Base-by-base conservation (phyloP, 1,140 invertebrate genomes). In the Mesaphorura yosii region DNA sequence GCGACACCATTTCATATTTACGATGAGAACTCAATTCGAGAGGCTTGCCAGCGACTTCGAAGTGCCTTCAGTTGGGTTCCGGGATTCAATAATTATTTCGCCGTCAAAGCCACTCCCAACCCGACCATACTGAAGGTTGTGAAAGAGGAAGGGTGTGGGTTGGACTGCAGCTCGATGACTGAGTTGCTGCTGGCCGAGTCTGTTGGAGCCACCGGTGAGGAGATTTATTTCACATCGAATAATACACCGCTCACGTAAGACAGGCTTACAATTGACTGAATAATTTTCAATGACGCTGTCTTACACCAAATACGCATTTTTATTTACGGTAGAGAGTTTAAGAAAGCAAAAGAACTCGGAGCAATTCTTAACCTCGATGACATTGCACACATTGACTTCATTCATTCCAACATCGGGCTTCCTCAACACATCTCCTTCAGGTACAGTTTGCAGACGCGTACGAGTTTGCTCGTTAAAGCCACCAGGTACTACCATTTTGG, bases 101-200 rank as follows among this genome's bases (percentile, higher is more conserved):
- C 45, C 7, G 27, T 48, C 6, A 48, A 48, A n/a, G 27, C 22
- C 14, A 31, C 27, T 20, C 45, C 27, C 25, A 48, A 25, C 23
- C 27, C 45, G 10, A 6, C 7, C 10, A 40, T n/a, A 49, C 29
- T 54, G 17, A 25, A 17, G 37, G n/a, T 27, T 57, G 2, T 42
- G 15, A 42, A 17, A 22, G 40, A 42, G 12, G 40, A 42, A 20
- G 40, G 40, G 17, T 42, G 14, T 42, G 40, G 40, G 20, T 14
- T 17, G 10, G 40, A 42, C 17, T 42, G 40, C 20, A 42, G 40
- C 20, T 42, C 40, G 10, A 6, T 42, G 6, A 20, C 40, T 10
- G 40, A 42, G 17, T 42, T 42, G 17, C 10, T 42, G 6, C 20
- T 42, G 40, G 40, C 40, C 14, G 40, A 42, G 20, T 42, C 20